A percentile compares a stretch with the other conserved stretches of the same genome.
These are phyloP conservation scores for Tupaia tana DNA, from an alignment of 2,113 vertebrate genomes.

Conservation along the genomic window DNA sequence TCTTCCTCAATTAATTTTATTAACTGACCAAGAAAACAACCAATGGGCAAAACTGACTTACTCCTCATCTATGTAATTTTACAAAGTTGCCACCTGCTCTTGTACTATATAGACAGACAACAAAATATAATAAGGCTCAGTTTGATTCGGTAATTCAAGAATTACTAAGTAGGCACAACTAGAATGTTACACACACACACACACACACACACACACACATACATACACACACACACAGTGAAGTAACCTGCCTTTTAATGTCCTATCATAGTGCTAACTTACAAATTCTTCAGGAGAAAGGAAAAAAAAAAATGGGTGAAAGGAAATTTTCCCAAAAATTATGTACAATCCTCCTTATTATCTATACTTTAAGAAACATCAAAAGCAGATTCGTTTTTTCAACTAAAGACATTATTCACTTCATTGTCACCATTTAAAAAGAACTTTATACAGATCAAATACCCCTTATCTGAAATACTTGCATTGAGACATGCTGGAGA, in stretches of 20 bases:
- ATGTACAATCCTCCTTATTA: background rate
- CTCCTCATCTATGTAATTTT: background rate
- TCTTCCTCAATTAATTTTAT: background rate
- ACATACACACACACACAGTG: background rate
- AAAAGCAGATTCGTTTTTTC: background rate
- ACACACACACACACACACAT: background rate
- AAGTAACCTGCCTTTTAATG: slow-evolving; percentile 33
- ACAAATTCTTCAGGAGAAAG: background rate
- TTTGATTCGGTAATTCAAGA: background rate
- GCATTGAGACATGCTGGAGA: no score
- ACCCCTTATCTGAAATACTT: no score
- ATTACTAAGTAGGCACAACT: background rate
- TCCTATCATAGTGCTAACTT: background rate
- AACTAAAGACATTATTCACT: slow-evolving; percentile 31
- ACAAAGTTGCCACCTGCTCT: background rate
- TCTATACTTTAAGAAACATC: background rate
- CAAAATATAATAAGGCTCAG: background rate
- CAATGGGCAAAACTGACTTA: background rate
- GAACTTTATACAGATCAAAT: background rate
- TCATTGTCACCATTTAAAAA: background rate
- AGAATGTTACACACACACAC: background rate
- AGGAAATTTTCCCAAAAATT: background rate
- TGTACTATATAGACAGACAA: background rate
- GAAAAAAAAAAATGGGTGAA: background rate
- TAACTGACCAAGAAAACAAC: background rate